phyloP scores from a whole-genome alignment of 2,113 vertebrate genomes.

The Actenoides hombroni region DNA sequence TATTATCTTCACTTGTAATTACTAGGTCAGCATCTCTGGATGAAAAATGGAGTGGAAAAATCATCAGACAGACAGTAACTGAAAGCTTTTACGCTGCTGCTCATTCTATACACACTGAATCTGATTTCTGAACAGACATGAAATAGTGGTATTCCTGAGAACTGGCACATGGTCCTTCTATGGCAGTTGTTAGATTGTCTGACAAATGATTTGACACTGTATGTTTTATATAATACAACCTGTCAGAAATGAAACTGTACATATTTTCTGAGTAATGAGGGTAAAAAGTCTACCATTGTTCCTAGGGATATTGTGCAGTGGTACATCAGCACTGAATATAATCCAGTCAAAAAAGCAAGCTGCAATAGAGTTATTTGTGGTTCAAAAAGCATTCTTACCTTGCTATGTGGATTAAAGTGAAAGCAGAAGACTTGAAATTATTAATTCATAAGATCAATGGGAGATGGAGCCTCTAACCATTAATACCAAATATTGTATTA shows the following conservation, averaged over 20 bases:
- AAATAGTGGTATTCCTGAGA: neutral
- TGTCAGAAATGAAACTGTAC: neutral
- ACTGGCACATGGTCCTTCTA: neutral
- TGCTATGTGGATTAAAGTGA: neutral
- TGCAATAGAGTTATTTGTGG: neutral
- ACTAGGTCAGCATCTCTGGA: neutral
- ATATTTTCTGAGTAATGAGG: neutral
- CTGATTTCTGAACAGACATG: neutral
- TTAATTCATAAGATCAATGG: slow-evolving; percentile 12
- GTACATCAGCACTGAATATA: neutral
- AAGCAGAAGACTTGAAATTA: neutral
- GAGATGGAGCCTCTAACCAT: neutral
- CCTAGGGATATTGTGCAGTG: neutral
- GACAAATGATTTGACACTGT: neutral
- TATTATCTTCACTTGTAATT: slow-evolving; percentile 36
- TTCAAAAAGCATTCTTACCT: neutral
- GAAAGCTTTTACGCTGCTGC: neutral
- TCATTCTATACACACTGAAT: neutral
- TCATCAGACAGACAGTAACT: neutral
- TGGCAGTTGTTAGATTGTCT: neutral
- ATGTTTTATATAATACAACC: neutral
- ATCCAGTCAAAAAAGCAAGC: neutral
- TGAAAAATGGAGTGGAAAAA: slow-evolving; percentile 1
- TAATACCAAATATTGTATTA: slow-evolving; percentile 15
- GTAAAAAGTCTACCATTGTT: neutral